Base-by-base conservation (phyloP, 2,113 vertebrate genomes). In the Alethe castanea region DNA sequence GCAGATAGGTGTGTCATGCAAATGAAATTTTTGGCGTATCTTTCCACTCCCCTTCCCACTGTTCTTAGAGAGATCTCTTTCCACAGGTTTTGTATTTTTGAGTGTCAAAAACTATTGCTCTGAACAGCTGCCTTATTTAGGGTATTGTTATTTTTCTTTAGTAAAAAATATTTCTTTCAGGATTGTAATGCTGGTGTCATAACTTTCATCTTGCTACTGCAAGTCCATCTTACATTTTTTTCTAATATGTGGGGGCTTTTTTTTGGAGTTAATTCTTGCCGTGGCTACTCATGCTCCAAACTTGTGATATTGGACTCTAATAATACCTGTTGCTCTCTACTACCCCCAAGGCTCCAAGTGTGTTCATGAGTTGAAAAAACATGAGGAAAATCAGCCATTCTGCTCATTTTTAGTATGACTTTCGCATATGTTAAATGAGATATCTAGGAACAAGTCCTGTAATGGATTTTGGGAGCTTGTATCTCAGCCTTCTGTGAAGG, bases 1-100 rank as follows among this genome's bases (percentile, higher is more conserved):
- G n/a, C 35, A 62, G 60, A 59, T 91, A 94, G 90, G 79, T 90
- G 86, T 95, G 85, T 88, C 82, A 95, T 86, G 76, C 82, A 96
- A 93, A 95, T 90, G 8, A 88, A 86, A 31, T 40, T 88, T 94
- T 90, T 77, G 67, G 36, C 12, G 36, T 38, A 40, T 36, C 52
- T 88, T 90, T 92, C 60, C 69, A 78, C 44, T 71, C 56, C 19
- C 18, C 19, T 73, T 91, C 57, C 38, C 44, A 71, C 59, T 92
- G 31, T 84, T 84, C 47, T 33, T 84, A 12, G 60, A 77, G 64
- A 86, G 60, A 81, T 69, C 13, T 82, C 29, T 95, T 85, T 65
- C 60, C 64, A 53, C 7, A 66, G 31, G 29, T 45, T 38, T 88
- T 62, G 17, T 25, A 38, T 82, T 85, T 91, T 33, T 70, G 56